Evolutionary conservation across 2,888 invertebrate species (phyloP), one percentile per base, ranked within the genome.

Genomic region (Keiferia lycopersicella): DNA sequence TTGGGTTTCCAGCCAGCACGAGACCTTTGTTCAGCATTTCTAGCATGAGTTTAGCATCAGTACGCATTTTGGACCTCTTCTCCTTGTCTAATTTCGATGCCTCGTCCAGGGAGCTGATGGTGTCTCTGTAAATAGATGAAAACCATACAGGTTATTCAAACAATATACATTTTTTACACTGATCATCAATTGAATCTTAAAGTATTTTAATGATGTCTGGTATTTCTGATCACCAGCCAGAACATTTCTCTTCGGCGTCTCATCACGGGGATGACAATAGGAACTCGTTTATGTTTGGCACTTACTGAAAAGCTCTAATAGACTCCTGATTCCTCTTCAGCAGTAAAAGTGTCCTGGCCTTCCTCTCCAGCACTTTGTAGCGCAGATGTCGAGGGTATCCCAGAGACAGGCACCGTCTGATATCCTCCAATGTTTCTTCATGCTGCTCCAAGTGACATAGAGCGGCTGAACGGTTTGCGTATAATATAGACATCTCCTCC

Each of bases 391-490:
- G 87, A 0, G 97, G 96, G 77, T 97, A 97, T 11, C 93, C 94
- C 4, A 93, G 81, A 11, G 93, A 84, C 0, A 95, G 79, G 14
- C 95, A 94, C 64, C 95, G 92, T 60, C 94, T 91, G n/a, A 96
- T 94, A 75, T 97, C 97, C 10, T 93, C 88, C 48, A 97, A 79
- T 0, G 95, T 93, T 57, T 94, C 92, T 68, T 95, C 93, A 77
- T 93, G 94, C 69, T 94, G 93, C 66, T 94, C 90, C 79, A 96
- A 81, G 75, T 96, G 96, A 75, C 95, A 96, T 45, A 96, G 90
- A 0, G 95, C 93, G 0, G 97, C 97, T 38, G 97, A 97, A 11
- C 97, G 93, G 81, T 97, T 97, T 0, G 96, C 96, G 70, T 95
- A 88, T 6, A 96, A 89, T 50, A 96, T 93, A 0, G 96, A 92